phyloP scores from a whole-genome alignment of 2,888 invertebrate species.

The Mimachlamys varia region DNA sequence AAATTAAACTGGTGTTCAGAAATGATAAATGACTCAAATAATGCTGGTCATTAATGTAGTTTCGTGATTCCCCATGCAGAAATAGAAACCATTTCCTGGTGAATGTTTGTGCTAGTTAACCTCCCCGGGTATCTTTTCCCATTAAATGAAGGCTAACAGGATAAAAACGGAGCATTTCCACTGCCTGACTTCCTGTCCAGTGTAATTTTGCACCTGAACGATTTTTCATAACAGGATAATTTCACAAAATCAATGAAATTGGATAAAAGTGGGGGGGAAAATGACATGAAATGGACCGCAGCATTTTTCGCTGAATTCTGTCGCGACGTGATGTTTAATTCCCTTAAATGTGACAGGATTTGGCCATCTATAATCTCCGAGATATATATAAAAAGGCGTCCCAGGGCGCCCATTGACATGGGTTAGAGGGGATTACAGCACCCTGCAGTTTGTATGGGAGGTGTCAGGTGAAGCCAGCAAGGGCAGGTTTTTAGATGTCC shows the following conservation, averaged over 20 bases:
- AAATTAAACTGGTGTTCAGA: background rate
- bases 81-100: background rate
- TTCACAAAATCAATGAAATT: constrained; percentile 34
- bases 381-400: background rate
- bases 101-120: background rate
- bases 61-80: background rate
- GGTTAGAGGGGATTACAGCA: constrained; percentile 18
- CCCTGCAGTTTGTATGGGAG: background rate
- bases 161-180: background rate
- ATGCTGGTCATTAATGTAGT: background rate
- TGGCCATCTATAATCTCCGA: background rate
- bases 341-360: constrained; percentile 20
- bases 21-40: background rate
- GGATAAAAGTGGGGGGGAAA: constrained; percentile 24
- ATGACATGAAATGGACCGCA: constrained; percentile 26
- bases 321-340: constrained; percentile 10
- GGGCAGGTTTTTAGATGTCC: background rate
- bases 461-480: background rate
- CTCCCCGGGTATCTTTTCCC: background rate
- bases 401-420: background rate
- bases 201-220: constrained; percentile 18
- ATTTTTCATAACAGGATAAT: constrained; percentile 33
- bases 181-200: background rate
- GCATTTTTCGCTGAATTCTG: constrained; percentile 21
- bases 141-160: constrained; percentile 7